Evolutionary conservation across 1,140 invertebrate species (phyloP).

Genomic region (Nasonia giraulti): DNA sequence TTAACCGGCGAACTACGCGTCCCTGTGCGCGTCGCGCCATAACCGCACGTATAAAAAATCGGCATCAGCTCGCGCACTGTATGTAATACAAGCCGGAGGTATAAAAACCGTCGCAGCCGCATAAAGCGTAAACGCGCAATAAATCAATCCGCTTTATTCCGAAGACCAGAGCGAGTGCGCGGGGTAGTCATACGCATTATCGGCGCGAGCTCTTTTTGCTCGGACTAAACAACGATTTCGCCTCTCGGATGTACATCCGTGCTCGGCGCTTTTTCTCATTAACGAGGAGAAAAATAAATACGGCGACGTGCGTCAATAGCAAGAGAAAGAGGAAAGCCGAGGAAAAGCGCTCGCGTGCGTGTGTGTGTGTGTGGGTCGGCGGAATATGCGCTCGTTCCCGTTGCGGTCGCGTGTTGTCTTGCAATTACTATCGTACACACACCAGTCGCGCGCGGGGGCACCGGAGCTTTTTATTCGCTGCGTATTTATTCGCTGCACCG

Average conservation of each 20-base stretch:
- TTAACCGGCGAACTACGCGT: no score
- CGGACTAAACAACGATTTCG: not conserved
- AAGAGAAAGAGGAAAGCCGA: not conserved
- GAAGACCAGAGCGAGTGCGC: not conserved
- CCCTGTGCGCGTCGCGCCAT: no score
- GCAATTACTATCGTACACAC: conserved; percentile 49
- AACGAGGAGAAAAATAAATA: conserved; percentile 37
- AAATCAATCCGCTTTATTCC: not conserved
- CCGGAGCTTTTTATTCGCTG: conserved; percentile 39
- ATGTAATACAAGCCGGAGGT: not conserved
- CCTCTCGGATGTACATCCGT: not conserved
- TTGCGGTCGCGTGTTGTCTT: conserved; percentile 49
- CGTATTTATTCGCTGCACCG: conserved; percentile 39
- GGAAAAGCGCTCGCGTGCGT: not conserved
- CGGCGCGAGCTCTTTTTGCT: not conserved
- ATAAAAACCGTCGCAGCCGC: not conserved
- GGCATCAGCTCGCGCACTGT: not conserved
- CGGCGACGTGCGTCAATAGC: not conserved
- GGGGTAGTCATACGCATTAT: no score
- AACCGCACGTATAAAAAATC: not conserved
- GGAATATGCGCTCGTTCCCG: not conserved
- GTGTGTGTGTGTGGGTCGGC: not conserved
- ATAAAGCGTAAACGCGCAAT: not conserved
- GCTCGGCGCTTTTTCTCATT: not conserved
- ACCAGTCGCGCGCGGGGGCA: not conserved